Conservation (phyloP, 2,797 vertebrate genomes). For the Rhinatrema bivittatum region DNA sequence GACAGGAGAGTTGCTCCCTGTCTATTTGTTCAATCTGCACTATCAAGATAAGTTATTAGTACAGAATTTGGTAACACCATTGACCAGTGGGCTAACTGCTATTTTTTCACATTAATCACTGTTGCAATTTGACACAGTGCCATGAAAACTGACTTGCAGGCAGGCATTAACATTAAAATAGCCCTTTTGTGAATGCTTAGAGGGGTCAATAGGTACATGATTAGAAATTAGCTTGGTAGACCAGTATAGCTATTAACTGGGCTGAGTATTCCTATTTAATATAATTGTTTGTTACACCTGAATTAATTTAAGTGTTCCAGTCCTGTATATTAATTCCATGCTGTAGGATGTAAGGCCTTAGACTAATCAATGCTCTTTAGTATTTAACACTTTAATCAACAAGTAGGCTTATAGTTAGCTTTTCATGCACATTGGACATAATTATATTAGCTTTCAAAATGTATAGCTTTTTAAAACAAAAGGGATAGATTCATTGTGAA, state of each 20-base stretch:
- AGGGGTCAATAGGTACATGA: constrained; percentile 46
- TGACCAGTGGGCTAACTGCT: not conserved
- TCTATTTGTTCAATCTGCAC: constrained; percentile 5
- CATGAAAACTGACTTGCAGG: constrained; percentile 14
- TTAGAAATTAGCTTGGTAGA: constrained; percentile 48
- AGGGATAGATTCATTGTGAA: no score
- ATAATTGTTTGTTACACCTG: constrained; percentile 52
- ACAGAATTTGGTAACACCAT: not conserved
- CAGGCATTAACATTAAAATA: constrained; percentile 33
- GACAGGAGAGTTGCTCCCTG: not conserved
- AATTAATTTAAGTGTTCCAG: constrained; percentile 56
- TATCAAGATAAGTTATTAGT: not conserved
- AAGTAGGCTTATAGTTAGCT: constrained; percentile 53
- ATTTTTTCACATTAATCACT: not conserved
- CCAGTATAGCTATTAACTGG: constrained; percentile 38
- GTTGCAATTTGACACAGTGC: not conserved
- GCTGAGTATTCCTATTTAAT: constrained; percentile 44
- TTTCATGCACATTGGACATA: constrained; percentile 43
- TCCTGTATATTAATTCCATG: constrained; percentile 46
- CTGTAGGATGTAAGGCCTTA: constrained; percentile 48
- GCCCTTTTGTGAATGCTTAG: constrained; percentile 13
- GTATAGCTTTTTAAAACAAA: constrained; percentile 37
- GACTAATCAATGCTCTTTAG: constrained; percentile 52
- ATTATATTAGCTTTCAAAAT: constrained; percentile 48
- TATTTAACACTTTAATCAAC: constrained; percentile 57